A percentile compares a stretch with the other conserved stretches of the same genome.
phyloP scores from a whole-genome alignment of 2,888 invertebrate species.

The Mystacides longicornis region DNA sequence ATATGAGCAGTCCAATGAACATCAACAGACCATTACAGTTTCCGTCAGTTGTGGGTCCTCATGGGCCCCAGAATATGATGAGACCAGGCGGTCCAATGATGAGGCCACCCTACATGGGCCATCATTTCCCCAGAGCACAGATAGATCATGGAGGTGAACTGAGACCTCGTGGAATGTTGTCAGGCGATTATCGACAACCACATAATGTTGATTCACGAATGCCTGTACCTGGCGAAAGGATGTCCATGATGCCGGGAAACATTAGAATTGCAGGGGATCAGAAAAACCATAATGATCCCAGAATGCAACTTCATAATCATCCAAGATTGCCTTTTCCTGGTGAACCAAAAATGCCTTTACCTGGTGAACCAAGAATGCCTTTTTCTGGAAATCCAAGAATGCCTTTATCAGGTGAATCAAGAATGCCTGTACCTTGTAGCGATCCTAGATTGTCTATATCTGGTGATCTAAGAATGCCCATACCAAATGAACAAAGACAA shows the following conservation, averaged over 20 bases:
- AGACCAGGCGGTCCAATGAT: slow-evolving; percentile 2
- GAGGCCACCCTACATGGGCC: slow-evolving; percentile 8
- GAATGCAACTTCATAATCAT: not conserved
- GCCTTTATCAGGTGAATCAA: not conserved
- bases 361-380: not conserved
- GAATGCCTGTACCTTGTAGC: not conserved
- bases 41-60: slow-evolving; percentile 4
- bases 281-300: slow-evolving; percentile 1
- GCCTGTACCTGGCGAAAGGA: not conserved
- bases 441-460: not conserved
- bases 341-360: not conserved
- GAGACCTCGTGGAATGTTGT: not conserved
- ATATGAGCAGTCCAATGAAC: slow-evolving; percentile 16
- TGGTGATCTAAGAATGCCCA: slow-evolving; percentile 6
- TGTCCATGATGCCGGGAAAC: slow-evolving; percentile 1
- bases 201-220: not conserved
- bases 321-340: not conserved
- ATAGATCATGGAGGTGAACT: slow-evolving; percentile 3
- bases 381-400: not conserved
- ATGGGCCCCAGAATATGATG: slow-evolving; percentile 4
- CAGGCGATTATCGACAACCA: not conserved
- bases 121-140: slow-evolving; percentile 6
- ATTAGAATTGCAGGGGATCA: not conserved
- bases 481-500: slow-evolving; percentile 24
- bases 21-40: slow-evolving; percentile 13